phyloP scores from a whole-genome alignment of 2,888 invertebrate species.

The Orchestes rusci region DNA sequence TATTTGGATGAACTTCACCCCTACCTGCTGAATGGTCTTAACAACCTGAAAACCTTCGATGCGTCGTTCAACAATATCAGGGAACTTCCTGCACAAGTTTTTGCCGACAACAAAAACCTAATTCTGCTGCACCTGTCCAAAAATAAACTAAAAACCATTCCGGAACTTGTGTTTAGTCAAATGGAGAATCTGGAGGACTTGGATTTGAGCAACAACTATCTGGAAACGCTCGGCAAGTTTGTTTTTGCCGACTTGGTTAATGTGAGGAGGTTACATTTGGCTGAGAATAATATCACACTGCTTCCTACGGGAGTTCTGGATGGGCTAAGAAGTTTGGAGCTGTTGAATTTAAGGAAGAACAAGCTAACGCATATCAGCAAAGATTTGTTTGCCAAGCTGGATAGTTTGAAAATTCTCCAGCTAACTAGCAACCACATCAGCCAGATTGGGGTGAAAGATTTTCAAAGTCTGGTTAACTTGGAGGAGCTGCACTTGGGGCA shows the following conservation, averaged over 20 bases:
- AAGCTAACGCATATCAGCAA: conserved; percentile 47
- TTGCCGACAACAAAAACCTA: conserved; percentile 52
- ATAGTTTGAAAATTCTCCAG: conserved; percentile 49
- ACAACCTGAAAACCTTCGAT: conserved; percentile 60
- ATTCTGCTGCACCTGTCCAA: conserved; percentile 60
- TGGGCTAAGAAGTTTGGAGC: conserved; percentile 48
- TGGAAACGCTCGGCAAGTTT: conserved; percentile 52
- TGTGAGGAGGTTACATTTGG: conserved; percentile 58
- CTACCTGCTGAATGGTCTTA: conserved; percentile 51
- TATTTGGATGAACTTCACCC: conserved; percentile 55
- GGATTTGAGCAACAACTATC: conserved; percentile 62
- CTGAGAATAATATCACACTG: conserved; percentile 59
- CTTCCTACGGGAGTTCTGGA: conserved; percentile 52
- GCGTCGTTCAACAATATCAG: conserved; percentile 59
- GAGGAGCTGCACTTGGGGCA: conserved; percentile 62
- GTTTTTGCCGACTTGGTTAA: conserved; percentile 51
- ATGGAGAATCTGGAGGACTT: conserved; percentile 56
- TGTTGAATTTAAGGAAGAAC: conserved; percentile 51
- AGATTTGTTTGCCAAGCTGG: conserved; percentile 46
- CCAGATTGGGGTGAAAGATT: conserved; percentile 45
- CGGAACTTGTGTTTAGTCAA: conserved; percentile 52
- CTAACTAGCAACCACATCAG: conserved; percentile 50
- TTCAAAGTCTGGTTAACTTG: conserved; percentile 49
- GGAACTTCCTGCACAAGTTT: conserved; percentile 51
- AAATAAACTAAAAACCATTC: conserved; percentile 55